phyloP scores from a whole-genome alignment of 2,888 invertebrate genomes.

The Pristionchus exspectatus region DNA sequence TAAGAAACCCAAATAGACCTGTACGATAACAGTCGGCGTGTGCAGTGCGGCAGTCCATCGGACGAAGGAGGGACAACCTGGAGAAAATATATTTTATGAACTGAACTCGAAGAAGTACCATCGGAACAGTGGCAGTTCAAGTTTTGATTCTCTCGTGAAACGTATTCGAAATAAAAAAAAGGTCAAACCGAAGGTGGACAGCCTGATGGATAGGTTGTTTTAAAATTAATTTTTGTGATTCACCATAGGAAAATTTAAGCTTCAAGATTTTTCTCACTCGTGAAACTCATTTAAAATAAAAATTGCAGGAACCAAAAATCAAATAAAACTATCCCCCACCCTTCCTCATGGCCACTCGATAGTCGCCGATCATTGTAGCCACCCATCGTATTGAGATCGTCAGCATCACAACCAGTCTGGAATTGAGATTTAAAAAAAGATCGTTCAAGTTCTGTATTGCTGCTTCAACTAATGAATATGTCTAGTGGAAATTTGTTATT shows the following conservation, averaged over 20 bases:
- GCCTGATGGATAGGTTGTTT: too few relatives aligned
- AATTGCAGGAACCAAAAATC: not conserved
- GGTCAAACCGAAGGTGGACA: too few relatives aligned
- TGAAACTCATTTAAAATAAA: too few relatives aligned
- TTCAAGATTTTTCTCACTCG: too few relatives aligned
- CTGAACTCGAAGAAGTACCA: too few relatives aligned
- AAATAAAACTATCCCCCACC: not conserved
- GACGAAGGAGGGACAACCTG: constrained; percentile 27
- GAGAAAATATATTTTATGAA: too few relatives aligned
- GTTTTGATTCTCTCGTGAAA: too few relatives aligned
- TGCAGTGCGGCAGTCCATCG: not conserved
- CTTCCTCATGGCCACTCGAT: constrained; percentile 18
- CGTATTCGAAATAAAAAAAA: too few relatives aligned
- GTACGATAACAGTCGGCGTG: not conserved
- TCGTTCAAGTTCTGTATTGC: not conserved
- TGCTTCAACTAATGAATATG: not conserved
- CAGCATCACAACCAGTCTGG: constrained; percentile 13
- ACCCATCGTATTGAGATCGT: constrained; percentile 4
- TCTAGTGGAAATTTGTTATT: too few relatives aligned
- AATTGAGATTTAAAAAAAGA: not conserved
- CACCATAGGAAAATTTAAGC: too few relatives aligned
- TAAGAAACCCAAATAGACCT: not conserved
- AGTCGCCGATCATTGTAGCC: constrained; percentile 3
- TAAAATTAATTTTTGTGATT: too few relatives aligned
- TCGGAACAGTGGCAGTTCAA: too few relatives aligned